Evolutionary conservation across 2,113 vertebrate species (phyloP), one percentile per base, ranked within the genome.

Genomic region (Circaetus gallicus): DNA sequence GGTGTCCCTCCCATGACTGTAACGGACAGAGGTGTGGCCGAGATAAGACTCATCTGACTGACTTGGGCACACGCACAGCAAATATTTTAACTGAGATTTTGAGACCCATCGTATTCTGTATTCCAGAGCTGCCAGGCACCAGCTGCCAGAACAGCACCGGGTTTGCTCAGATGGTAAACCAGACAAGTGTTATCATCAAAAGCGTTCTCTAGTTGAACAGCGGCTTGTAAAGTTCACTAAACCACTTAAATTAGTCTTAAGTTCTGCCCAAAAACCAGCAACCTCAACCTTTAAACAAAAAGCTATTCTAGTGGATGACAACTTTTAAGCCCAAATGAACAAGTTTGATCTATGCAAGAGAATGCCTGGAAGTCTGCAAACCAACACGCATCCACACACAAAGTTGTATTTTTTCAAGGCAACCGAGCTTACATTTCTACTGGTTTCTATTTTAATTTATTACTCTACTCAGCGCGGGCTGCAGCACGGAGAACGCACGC

Each of bases 381-480:
- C 5, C 12, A 12, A 16, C 3, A 2, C 13, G 6, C 38, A 3
- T 8, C 15, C 32, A 7, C 38, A 24, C n/a, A 16, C 18, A 16
- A 38, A 56, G 47, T 2, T 5, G 9, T 11, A 15, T 10, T 55
- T 47, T 32, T 29, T 53, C 55, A 42, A 14, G 36, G 43, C 42
- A 4, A 34, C 11, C 1, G 2, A 40, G 47, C 40, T 82, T 7
- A 20, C 9, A 1, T 40, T 50, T 14, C 50, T 17, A 7, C 14
- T 14, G 22, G 20, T 26, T 29, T 21, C 89, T 38, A 0, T 8
- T 25, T 43, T 16, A 9, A 29, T 26, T 12, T 25, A 9, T 11
- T 6, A 5, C 31, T 25, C 9, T 9, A 0, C 4, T n/a, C 25
- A 32, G 56, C 1, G 0, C 1, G 7, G 38, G 58, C 56, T 4